Conservation (phyloP, 2,113 vertebrate genomes). For the Numida meleagris region DNA sequence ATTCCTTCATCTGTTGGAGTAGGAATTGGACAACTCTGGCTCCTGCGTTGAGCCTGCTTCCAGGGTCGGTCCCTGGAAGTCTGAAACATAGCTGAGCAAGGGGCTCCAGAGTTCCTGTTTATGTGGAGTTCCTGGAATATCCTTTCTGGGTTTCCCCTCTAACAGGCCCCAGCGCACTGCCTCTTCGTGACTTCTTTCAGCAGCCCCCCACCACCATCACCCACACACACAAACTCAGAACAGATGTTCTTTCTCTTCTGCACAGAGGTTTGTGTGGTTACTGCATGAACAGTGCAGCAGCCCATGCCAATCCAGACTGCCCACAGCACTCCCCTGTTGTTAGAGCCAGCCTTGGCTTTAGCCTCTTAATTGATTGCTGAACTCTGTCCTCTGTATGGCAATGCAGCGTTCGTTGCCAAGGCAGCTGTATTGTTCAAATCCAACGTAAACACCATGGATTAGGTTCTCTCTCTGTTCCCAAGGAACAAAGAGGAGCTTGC, state of each 20-base stretch:
- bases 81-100: slow-evolving; percentile 13
- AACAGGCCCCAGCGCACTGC: slow-evolving; percentile 38
- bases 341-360: slow-evolving; percentile 3
- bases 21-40: not conserved
- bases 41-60: not conserved
- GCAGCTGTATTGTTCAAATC: not conserved
- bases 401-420: not conserved
- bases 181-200: slow-evolving; percentile 11
- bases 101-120: slow-evolving; percentile 45
- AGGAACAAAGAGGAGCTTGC: not conserved
- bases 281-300: not conserved
- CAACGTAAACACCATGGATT: not conserved
- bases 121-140: slow-evolving; percentile 36
- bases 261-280: not conserved
- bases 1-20: not conserved
- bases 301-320: not conserved
- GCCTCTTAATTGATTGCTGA: not conserved
- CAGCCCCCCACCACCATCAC: slow-evolving; percentile 29
- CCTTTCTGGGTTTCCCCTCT: slow-evolving; percentile 46
- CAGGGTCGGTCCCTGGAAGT: slow-evolving; percentile 32
- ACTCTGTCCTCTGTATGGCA: slow-evolving; percentile 9
- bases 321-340: not conserved
- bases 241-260: slow-evolving; percentile 30
- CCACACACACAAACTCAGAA: slow-evolving; percentile 43
- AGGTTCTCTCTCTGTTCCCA: slow-evolving; percentile 1